Evolutionary conservation across 2,113 vertebrate genomes (phyloP).

Genomic region (Falco punctatus): DNA sequence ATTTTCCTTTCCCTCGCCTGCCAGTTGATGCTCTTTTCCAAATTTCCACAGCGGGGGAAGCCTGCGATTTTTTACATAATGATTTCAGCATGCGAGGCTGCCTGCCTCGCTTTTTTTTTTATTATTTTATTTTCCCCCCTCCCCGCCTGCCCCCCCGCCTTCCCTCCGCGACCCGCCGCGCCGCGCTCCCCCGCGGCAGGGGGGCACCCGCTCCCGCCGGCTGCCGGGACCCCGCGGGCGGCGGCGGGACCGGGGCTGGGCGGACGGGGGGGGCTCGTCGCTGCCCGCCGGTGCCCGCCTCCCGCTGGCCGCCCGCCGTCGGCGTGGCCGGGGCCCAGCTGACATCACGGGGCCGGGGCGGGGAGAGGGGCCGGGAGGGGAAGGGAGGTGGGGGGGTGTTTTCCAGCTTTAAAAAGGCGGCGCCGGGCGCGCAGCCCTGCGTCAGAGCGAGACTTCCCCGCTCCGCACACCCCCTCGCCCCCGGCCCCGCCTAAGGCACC

Average conservation of each 20-base stretch:
- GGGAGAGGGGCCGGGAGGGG: constrained; percentile 75
- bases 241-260: background rate
- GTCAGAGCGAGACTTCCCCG: constrained; percentile 82
- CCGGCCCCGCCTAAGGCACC: background rate
- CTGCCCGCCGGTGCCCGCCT: background rate
- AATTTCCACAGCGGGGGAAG: constrained; percentile 83
- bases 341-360: constrained; percentile 85
- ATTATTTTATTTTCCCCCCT: too few relatives aligned
- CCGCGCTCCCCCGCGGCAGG: background rate
- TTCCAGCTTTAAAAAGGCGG: constrained; percentile 94
- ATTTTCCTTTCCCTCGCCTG: constrained; percentile 81
- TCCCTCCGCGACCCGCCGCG: background rate
- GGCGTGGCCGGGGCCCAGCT: too few relatives aligned
- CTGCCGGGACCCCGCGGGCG: background rate
- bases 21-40: constrained; percentile 79
- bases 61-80: constrained; percentile 76
- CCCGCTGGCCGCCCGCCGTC: too few relatives aligned
- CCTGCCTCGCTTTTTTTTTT: background rate
- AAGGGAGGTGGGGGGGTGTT: constrained; percentile 83
- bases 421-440: constrained; percentile 80
- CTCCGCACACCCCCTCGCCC: constrained; percentile 67
- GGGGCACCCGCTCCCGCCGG: background rate
- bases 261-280: background rate
- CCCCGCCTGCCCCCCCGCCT: background rate
- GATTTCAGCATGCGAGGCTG: constrained; percentile 75